A percentile compares a stretch with the other conserved stretches of the same genome.
Evolutionary conservation across 2,888 invertebrate species (phyloP).

Genomic region (Agapostemon virescens): DNA sequence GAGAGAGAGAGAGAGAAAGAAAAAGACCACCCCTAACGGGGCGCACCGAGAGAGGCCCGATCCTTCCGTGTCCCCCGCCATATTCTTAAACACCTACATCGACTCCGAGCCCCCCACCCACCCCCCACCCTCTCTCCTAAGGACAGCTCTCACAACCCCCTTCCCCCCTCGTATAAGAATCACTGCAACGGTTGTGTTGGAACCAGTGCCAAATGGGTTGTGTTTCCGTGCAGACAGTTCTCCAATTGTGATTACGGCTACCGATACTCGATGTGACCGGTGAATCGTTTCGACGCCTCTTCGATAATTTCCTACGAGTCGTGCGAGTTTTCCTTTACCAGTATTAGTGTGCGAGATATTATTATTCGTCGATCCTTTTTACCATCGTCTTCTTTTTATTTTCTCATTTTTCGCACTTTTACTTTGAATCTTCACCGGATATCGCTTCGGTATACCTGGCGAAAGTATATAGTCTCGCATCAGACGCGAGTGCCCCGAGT

Average conservation of each 20-base stretch:
- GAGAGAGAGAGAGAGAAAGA: slow-evolving; percentile 38
- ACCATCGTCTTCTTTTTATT: background rate
- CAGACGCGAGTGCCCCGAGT: slow-evolving; percentile 39
- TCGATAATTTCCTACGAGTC: background rate
- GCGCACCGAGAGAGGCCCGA: slow-evolving; percentile 36
- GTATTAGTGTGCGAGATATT: background rate
- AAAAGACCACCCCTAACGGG: slow-evolving; percentile 59
- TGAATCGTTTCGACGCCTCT: slow-evolving; percentile 29
- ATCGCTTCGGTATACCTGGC: too few species aligned
- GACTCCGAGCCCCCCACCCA: slow-evolving; percentile 43
- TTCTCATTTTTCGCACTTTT: background rate
- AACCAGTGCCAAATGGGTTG: slow-evolving; percentile 77
- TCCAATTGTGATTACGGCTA: slow-evolving; percentile 50
- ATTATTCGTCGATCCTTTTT: background rate
- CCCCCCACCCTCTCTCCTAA: slow-evolving; percentile 43
- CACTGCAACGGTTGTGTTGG: slow-evolving; percentile 77
- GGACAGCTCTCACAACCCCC: slow-evolving; percentile 55
- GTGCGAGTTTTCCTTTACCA: background rate
- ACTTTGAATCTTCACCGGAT: background rate
- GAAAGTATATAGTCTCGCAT: background rate
- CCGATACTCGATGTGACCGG: slow-evolving; percentile 30
- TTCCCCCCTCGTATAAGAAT: slow-evolving; percentile 76
- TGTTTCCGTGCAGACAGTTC: slow-evolving; percentile 74
- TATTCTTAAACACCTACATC: slow-evolving; percentile 60
- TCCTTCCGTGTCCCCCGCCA: slow-evolving; percentile 62